Evolutionary conservation across 1,140 invertebrate species (phyloP), one percentile per base, ranked within the genome.

Genomic region (Acromyrmex echinatior): DNA sequence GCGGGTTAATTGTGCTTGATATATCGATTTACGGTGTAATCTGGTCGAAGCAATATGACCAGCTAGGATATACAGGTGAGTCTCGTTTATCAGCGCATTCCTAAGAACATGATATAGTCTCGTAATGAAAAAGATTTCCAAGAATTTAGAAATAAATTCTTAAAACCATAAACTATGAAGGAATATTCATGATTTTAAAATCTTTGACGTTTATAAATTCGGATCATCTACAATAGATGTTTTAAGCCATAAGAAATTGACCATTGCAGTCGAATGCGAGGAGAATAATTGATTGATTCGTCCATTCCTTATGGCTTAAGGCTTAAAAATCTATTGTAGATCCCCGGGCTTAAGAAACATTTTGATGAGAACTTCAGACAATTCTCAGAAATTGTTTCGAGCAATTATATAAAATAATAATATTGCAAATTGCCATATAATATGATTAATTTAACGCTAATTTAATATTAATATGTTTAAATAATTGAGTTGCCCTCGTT

Each of bases 1-100:
- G 14, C 45, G 28, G n/a, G 51, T 81, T 81, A 81, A 80, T 80
- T 78, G 74, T 58, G 74, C 62, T 63, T 70, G 78, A 39, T 70
- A 4, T 56, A 80, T 70, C 63, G 49, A 68, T 70, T 45, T 39
- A 49, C 31, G n/a, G 63, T 70, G 31, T 31, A 16, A 81, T 70
- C 65, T 53, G 14, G 49, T 39, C 21, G 35, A 51, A 65, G 76
- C 63, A 56, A 9, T 16, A 14, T 31, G 77, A 18, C 28, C 18
- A 65, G 60, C 62, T 53, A 35, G 16, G 25, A 51, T 31, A 45
- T 39, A 39, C 65, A 70, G 63, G 78, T 58, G 65, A 81, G 14
- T 68, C 21, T n/a, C 49, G 31, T 81, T 81, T 81, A 70, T 70
- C 49, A 70, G 49, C n/a, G 31, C 7, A 31, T 70, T 70, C n/a